A percentile compares a stretch with the other conserved stretches of the same genome.
Evolutionary conservation across 2,888 invertebrate genomes (phyloP).

Genomic region (Lasioglossum marginatum): DNA sequence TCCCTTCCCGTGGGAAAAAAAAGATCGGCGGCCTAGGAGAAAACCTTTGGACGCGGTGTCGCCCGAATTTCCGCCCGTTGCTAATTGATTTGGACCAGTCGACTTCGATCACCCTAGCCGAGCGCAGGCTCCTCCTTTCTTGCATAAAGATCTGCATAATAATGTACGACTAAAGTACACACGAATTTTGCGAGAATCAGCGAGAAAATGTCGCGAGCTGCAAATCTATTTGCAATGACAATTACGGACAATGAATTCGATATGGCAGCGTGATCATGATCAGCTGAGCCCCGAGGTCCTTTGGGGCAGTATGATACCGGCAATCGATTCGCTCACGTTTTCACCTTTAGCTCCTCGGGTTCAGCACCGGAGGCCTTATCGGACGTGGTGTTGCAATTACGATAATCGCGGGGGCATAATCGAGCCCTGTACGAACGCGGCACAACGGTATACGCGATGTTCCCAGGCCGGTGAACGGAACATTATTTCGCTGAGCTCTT

Average conservation of each 20-base stretch:
- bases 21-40: constrained; percentile 31
- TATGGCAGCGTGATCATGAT: neutral
- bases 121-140: too few relatives aligned
- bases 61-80: constrained; percentile 38
- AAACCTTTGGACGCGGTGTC: constrained; percentile 41
- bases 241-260: neutral
- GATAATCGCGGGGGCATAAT: constrained; percentile 75
- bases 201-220: neutral
- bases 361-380: constrained; percentile 63
- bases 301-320: constrained; percentile 12
- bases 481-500: constrained; percentile 44
- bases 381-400: constrained; percentile 73
- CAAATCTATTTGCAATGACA: neutral
- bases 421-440: constrained; percentile 30
- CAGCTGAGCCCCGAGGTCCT: constrained; percentile 24
- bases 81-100: constrained; percentile 54
- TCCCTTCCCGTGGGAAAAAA: constrained; percentile 63
- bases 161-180: too few relatives aligned
- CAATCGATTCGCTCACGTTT: constrained; percentile 39
- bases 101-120: neutral
- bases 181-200: too few relatives aligned
- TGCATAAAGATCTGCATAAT: too few relatives aligned
- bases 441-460: constrained; percentile 13
- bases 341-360: constrained; percentile 50
- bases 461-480: constrained; percentile 46